These are phyloP conservation scores for Macrostomum lignano DNA, from an alignment of 1,140 invertebrate genomes.

Conservation along the genomic window DNA sequence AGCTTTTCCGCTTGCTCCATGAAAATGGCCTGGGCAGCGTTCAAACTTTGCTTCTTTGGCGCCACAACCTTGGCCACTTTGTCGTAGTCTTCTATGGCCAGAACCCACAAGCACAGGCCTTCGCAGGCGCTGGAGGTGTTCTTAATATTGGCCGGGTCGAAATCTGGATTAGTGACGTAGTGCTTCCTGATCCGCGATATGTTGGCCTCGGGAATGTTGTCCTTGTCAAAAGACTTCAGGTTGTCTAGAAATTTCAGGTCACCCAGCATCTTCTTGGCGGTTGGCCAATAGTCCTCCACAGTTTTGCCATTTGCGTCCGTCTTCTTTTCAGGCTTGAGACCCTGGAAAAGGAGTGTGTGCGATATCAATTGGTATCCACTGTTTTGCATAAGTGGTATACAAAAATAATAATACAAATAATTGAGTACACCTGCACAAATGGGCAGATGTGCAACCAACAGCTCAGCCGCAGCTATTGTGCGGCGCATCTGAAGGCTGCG, in stretches of 20 bases:
- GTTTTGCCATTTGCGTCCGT: constrained; percentile 16
- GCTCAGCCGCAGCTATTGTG: too few species aligned
- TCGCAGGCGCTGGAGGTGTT: constrained; percentile 27
- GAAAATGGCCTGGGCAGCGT: constrained; percentile 16
- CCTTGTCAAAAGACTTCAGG: constrained; percentile 30
- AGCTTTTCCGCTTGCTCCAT: constrained; percentile 18
- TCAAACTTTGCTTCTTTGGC: constrained; percentile 20
- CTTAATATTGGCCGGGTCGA: constrained; percentile 24
- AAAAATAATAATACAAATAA: constrained; percentile 1
- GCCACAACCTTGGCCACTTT: constrained; percentile 23
- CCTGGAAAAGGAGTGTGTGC: constrained; percentile 38
- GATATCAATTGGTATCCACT: too few species aligned
- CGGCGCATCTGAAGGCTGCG: too few species aligned
- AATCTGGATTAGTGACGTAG: constrained; percentile 23
- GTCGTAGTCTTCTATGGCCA: constrained; percentile 24
- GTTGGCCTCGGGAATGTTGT: constrained; percentile 20
- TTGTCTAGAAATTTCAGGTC: constrained; percentile 30
- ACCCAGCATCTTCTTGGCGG: constrained; percentile 34
- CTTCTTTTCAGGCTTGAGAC: constrained; percentile 21
- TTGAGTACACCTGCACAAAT: too few species aligned
- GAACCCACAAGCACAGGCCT: constrained; percentile 26
- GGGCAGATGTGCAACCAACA: too few species aligned
- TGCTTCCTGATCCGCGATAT: constrained; percentile 22
- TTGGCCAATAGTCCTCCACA: constrained; percentile 23
- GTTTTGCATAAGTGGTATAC: too few species aligned